Percentiles rank a stretch among this genome's conserved stretches.
These are phyloP conservation scores for Eunapius fragilis DNA, from an alignment of 37 sponge, comb jelly and placozoan genomes.

Conservation along the genomic window DNA sequence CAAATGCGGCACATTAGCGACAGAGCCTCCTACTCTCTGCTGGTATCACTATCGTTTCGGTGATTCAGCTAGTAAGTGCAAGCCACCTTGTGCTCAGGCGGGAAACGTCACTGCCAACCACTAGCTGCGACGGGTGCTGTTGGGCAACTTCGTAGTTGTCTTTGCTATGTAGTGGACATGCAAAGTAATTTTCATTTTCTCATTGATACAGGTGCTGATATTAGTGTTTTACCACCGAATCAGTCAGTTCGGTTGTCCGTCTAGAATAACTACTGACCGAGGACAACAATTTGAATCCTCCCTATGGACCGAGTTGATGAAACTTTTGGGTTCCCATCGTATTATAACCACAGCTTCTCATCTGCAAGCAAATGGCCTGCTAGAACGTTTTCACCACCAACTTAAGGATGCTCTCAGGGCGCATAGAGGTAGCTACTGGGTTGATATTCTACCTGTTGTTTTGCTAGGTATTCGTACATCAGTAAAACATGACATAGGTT, in stretches of 20 bases:
- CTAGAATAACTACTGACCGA: slow-evolving; percentile 25
- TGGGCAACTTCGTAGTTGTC: no score
- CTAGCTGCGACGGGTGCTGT: no score
- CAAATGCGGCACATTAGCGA: no score
- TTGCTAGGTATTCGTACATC: slow-evolving; percentile 34
- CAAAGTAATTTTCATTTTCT: no score
- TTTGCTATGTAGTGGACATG: no score
- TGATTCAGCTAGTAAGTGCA: no score
- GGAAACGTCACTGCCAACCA: no score
- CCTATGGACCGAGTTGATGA: slow-evolving; percentile 33
- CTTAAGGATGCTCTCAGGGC: slow-evolving; percentile 56
- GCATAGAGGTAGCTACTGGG: slow-evolving; percentile 24
- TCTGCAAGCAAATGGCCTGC: slow-evolving; percentile 33
- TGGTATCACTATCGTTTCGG: no score
- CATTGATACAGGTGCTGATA: no score
- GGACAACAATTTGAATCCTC: slow-evolving; percentile 50
- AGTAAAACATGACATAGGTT: slow-evolving; percentile 34
- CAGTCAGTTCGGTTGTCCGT: slow-evolving; percentile 55
- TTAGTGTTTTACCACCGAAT: no score
- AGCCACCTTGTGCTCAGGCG: no score
- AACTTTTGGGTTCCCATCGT: slow-evolving; percentile 35
- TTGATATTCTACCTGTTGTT: slow-evolving; percentile 31
- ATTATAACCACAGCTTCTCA: slow-evolving; percentile 41
- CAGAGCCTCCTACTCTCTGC: no score
- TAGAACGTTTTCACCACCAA: slow-evolving; percentile 47